Base-by-base conservation (phyloP, 1,140 invertebrate species). In the Saccostrea glomerata region DNA sequence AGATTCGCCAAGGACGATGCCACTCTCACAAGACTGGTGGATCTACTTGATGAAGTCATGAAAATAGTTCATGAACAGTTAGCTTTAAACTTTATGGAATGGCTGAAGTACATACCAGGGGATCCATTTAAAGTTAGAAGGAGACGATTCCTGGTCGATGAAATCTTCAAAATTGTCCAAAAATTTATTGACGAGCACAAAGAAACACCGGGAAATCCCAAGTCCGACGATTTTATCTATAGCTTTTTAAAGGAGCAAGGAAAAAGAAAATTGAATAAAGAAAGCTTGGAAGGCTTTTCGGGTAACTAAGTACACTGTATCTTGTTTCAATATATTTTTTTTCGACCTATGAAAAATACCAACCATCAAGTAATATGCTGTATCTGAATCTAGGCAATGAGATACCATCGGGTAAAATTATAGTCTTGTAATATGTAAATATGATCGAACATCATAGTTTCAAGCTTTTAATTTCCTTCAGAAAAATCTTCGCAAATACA, bases 51-150 rank as follows among this genome's bases (percentile, higher is more conserved):
- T 2, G 70, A 77, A 77, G 70, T 9, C 11, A 36, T 13, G 30
- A 11, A 25, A 15, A 36, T 36, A 9, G 11, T 77, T 25, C 30
- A 9, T 36, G 70, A 77, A 7, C 30, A 25, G 25, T 12, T 23
- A 25, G 15, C 30, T 25, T 25, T 77, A 11, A 15, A 13, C 23
- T 77, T 77, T 36, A 7, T 77, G 13, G 70, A 77, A 36, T 77
- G 70, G 70, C 70, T 77, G 70, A 77, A 77, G 70, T 77, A 77
- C 25, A 4, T 77, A 15, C 70, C 70, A 13, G 70, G 70, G 15
- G 70, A 77, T 36, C 70, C 13, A 30, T 77, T 77, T 17, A 77
- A 77, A 30, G 70, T 36, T 30, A 77, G 30, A 36, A 23, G 70
- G 13, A 30, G 23, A 77, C 70, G 70, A 15, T 77, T 30, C 15